A percentile compares a stretch with the other conserved stretches of the same genome.
phyloP scores from a whole-genome alignment of 2,888 invertebrate species.

The Hoplodrina blanda region DNA sequence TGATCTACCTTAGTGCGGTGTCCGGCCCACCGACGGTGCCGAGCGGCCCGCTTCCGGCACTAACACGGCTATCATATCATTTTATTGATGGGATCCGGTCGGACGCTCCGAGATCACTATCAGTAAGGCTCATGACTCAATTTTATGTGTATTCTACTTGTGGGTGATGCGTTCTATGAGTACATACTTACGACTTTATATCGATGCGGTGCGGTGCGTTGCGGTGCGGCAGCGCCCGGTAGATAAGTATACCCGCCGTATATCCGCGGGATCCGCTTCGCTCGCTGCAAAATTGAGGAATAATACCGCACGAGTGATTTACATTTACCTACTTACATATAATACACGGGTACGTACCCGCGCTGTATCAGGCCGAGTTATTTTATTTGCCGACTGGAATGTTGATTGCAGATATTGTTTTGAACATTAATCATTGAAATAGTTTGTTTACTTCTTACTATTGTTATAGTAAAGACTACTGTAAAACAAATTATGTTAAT shows the following conservation, averaged over 20 bases:
- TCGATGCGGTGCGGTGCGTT: not conserved
- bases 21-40: not conserved
- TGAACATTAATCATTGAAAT: not conserved
- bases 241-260: constrained; percentile 10
- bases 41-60: not conserved
- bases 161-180: constrained; percentile 2
- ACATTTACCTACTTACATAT: constrained; percentile 14
- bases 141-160: constrained; percentile 20
- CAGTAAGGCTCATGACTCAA: not conserved
- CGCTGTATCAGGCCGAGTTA: not conserved
- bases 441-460: not conserved
- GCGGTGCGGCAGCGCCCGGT: not conserved
- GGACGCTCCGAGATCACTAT: constrained; percentile 19
- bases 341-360: not conserved
- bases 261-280: constrained; percentile 24
- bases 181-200: not conserved
- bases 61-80: constrained; percentile 11
- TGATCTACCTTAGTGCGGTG: not conserved
- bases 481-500: too few species aligned
- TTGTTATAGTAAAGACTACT: not conserved
- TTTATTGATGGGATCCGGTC: constrained; percentile 26
- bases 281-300: constrained; percentile 32
- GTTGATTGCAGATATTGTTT: constrained; percentile 4
- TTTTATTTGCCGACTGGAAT: constrained; percentile 6
- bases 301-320: constrained; percentile 30